These are phyloP conservation scores for Nymphalis io DNA, from an alignment of 1,140 invertebrate species.

Conservation along the genomic window DNA sequence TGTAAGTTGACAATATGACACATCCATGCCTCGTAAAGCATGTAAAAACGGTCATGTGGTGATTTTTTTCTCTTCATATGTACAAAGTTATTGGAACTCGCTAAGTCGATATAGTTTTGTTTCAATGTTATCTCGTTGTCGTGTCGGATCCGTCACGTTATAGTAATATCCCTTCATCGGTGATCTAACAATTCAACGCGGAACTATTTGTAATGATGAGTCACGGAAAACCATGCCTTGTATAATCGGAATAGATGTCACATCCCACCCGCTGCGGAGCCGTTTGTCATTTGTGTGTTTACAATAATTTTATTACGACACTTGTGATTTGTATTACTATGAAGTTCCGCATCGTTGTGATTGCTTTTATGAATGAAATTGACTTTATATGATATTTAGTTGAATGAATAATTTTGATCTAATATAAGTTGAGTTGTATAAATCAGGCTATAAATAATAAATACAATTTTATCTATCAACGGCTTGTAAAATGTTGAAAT, in stretches of 20 bases:
- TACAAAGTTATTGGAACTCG: no score
- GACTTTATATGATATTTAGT: background rate
- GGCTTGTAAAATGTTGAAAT: no score
- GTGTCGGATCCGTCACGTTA: background rate
- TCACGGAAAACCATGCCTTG: conserved; percentile 11
- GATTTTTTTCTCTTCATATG: no score
- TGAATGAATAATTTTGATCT: background rate
- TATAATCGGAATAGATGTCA: conserved; percentile 13
- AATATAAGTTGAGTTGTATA: no score
- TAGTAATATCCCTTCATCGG: background rate
- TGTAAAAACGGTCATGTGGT: no score
- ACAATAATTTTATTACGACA: conserved; percentile 8
- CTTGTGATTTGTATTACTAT: conserved; percentile 11
- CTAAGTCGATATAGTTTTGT: background rate
- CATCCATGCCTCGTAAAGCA: no score
- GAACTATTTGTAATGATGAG: conserved; percentile 12
- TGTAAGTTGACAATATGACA: no score
- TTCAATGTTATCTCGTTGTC: background rate
- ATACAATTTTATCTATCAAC: no score
- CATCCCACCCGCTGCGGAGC: conserved; percentile 9
- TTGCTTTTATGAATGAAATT: conserved; percentile 13
- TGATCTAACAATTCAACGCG: conserved; percentile 4
- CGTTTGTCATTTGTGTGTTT: conserved; percentile 1
- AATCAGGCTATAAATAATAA: no score
- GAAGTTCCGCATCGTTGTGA: conserved; percentile 7